Conservation (phyloP, 2,113 vertebrate genomes). For the Sula dactylatra region DNA sequence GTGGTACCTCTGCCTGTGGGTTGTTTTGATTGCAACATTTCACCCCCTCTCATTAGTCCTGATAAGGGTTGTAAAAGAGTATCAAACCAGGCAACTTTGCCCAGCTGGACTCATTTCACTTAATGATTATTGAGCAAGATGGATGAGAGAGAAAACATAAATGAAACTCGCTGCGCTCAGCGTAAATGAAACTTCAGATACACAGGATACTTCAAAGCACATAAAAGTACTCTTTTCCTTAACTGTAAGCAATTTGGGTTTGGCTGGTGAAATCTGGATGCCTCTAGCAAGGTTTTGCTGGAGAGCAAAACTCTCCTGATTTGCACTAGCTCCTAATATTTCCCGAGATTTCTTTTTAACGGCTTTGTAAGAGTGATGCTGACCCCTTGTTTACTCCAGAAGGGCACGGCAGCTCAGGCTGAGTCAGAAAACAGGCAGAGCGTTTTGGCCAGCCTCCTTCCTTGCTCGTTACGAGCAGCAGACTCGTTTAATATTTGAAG, state of each 20-base stretch:
- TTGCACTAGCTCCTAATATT: neutral
- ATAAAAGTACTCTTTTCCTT: neutral
- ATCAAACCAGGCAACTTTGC: neutral
- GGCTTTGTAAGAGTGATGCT: neutral
- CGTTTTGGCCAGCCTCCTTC: neutral
- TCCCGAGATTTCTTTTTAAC: neutral
- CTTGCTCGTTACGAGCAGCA: neutral
- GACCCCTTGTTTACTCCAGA: neutral
- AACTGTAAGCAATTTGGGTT: neutral
- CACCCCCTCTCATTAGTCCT: neutral
- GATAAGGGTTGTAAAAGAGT: neutral
- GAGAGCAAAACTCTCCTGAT: neutral
- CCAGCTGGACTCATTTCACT: neutral
- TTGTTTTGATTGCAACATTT: neutral
- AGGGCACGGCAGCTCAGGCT: neutral
- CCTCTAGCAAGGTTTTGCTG: neutral
- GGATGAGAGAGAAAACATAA: neutral
- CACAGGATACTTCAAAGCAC: neutral
- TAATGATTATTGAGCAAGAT: neutral
- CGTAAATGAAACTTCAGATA: neutral
- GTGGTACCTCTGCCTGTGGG: neutral
- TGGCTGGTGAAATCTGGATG: neutral
- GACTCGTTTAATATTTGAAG: neutral
- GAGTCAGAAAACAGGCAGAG: neutral
- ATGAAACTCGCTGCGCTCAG: neutral